Conservation (phyloP, 2,797 vertebrate species). For the Crocodylus rhombifer region DNA sequence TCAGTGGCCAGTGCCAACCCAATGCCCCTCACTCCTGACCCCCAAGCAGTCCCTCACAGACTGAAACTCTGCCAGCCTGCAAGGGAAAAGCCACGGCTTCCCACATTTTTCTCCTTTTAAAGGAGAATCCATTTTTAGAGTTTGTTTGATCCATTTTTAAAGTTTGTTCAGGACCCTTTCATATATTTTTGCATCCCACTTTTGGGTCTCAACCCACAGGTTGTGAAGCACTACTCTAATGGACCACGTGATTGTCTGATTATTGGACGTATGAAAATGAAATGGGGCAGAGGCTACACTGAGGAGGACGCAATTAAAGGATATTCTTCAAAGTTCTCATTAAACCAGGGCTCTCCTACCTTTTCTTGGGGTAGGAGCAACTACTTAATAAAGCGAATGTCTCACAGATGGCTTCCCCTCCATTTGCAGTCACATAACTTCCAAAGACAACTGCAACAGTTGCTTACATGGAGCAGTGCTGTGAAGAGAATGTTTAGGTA, state of each 20-base stretch:
- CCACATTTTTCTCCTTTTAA: too few relatives aligned
- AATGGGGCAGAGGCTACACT: neutral
- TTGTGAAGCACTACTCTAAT: neutral
- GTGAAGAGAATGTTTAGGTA: slow-evolving; percentile 61
- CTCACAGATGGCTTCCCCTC: slow-evolving; percentile 48
- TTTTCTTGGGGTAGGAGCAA: slow-evolving; percentile 37
- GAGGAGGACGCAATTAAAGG: neutral
- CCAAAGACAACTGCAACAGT: slow-evolving; percentile 31
- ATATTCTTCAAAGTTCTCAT: neutral
- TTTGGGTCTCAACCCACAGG: too few relatives aligned
- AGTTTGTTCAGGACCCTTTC: too few relatives aligned
- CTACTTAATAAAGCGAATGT: neutral
- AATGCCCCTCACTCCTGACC: too few relatives aligned
- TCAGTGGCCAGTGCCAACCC: too few relatives aligned
- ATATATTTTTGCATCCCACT: too few relatives aligned
- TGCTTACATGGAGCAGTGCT: slow-evolving; percentile 67
- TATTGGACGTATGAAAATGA: neutral
- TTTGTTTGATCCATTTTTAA: too few relatives aligned
- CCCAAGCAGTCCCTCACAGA: too few relatives aligned
- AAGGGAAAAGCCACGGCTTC: too few relatives aligned
- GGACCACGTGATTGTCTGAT: neutral
- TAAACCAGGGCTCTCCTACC: neutral
- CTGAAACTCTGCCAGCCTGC: too few relatives aligned
- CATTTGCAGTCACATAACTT: slow-evolving; percentile 53
- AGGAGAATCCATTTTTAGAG: too few relatives aligned